Percentiles rank a stretch among this genome's conserved stretches.
Conservation (phyloP, 2,888 invertebrate species). For the Rhopalosiphum nymphaeae region DNA sequence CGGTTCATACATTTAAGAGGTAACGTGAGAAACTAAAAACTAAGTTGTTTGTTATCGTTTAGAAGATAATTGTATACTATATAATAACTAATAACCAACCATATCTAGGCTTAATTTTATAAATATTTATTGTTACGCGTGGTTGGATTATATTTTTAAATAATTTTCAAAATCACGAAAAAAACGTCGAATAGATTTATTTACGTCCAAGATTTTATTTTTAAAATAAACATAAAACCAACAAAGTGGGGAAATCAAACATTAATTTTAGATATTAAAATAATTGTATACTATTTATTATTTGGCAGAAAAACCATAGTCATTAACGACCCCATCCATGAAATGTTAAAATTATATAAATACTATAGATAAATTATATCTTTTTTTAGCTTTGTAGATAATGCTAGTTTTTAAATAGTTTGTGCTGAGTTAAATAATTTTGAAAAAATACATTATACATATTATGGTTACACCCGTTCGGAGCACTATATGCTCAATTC, state of each 20-base stretch:
- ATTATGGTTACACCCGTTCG: background rate
- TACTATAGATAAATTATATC: slow-evolving; percentile 16
- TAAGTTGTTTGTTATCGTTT: background rate
- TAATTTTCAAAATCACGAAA: background rate
- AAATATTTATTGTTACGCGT: background rate
- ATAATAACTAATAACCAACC: background rate
- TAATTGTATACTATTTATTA: background rate
- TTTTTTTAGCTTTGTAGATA: background rate
- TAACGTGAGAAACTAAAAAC: background rate
- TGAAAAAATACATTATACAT: background rate
- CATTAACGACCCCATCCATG: background rate
- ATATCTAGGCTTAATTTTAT: background rate
- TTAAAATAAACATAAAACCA: background rate
- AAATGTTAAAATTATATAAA: background rate
- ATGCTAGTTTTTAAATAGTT: background rate
- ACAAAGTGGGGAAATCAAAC: background rate
- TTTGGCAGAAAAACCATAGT: background rate
- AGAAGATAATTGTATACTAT: background rate
- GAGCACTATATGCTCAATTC: background rate
- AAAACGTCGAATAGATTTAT: background rate
- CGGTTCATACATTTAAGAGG: background rate
- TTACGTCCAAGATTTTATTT: background rate
- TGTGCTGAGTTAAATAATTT: background rate
- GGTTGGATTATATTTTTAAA: background rate
- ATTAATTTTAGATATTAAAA: slow-evolving; percentile 29